phyloP scores from a whole-genome alignment of 2,797 vertebrate species.

The Acrocephalus scirpaceus region DNA sequence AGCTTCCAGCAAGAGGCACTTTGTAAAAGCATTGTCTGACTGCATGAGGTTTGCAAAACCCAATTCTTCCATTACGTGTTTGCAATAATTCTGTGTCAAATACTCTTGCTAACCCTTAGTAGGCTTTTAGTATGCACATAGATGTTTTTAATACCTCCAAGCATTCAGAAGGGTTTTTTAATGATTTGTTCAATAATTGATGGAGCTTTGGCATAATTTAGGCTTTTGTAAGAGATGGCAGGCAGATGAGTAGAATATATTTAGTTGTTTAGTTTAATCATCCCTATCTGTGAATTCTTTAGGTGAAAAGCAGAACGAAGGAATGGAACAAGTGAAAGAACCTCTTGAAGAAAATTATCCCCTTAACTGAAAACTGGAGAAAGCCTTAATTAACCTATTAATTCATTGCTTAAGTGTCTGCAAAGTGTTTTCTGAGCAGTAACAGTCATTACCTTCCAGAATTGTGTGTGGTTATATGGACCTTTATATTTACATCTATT shows the following conservation, averaged over 20 bases:
- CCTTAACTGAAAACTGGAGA: not conserved
- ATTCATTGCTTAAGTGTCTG: constrained; percentile 12
- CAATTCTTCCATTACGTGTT: not conserved
- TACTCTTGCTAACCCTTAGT: not conserved
- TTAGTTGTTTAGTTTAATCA: not conserved
- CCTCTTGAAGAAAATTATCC: not conserved
- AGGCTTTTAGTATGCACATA: not conserved
- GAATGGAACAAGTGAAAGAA: not conserved
- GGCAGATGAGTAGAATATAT: not conserved
- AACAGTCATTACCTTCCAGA: not conserved
- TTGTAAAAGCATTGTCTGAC: not conserved
- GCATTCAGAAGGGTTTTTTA: not conserved
- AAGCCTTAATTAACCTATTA: constrained; percentile 32
- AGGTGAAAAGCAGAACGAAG: not conserved
- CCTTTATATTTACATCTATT: not conserved
- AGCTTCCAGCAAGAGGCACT: not conserved
- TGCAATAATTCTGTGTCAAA: not conserved
- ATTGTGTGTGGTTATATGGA: not conserved
- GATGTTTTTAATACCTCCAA: not conserved
- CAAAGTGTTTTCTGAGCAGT: not conserved
- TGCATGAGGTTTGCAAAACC: not conserved
- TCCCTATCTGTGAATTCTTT: not conserved
- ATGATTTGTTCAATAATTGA: not conserved
- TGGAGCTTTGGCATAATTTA: not conserved
- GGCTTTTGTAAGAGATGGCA: not conserved